phyloP scores from a whole-genome alignment of 92 coral and sea anemone species.

The Meandrina meandrites region DNA sequence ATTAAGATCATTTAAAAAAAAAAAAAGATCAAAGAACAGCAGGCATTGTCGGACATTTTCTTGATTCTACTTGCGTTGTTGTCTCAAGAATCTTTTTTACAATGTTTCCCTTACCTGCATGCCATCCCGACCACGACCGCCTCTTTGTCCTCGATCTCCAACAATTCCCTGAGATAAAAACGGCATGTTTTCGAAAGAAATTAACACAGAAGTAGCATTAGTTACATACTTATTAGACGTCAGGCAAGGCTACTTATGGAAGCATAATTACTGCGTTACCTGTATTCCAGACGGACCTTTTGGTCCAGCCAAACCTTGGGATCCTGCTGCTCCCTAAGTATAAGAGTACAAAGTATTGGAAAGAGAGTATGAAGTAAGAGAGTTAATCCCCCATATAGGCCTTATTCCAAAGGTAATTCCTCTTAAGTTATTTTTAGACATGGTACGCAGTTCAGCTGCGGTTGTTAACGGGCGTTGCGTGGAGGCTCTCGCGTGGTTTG shows the following conservation, averaged over 20 bases:
- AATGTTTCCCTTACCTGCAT: slow-evolving; percentile 3
- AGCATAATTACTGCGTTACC: not conserved
- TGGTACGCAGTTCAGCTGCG: no score
- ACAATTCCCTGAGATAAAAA: slow-evolving; percentile 19
- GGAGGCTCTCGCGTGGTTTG: no score
- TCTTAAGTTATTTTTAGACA: no score
- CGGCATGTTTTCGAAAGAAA: not conserved
- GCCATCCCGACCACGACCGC: slow-evolving; percentile 1
- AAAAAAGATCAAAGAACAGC: no score
- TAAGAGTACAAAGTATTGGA: not conserved
- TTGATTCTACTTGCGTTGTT: not conserved
- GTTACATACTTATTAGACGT: not conserved
- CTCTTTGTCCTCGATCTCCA: slow-evolving; percentile 36
- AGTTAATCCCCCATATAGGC: no score
- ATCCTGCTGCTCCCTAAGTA: slow-evolving; percentile 21
- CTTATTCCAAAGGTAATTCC: no score
- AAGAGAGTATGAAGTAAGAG: no score
- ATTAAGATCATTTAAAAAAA: no score
- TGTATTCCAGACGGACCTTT: slow-evolving; percentile 17
- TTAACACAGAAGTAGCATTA: not conserved
- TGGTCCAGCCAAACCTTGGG: slow-evolving; percentile 17
- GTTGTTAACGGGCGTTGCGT: no score
- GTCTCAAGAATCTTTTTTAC: not conserved
- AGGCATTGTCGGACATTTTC: not conserved
- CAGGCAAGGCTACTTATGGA: not conserved